A percentile compares a stretch with the other conserved stretches of the same genome.
These are phyloP conservation scores for Micromussa lordhowensis DNA, from an alignment of 92 coral and sea anemone genomes.

Conservation along the genomic window DNA sequence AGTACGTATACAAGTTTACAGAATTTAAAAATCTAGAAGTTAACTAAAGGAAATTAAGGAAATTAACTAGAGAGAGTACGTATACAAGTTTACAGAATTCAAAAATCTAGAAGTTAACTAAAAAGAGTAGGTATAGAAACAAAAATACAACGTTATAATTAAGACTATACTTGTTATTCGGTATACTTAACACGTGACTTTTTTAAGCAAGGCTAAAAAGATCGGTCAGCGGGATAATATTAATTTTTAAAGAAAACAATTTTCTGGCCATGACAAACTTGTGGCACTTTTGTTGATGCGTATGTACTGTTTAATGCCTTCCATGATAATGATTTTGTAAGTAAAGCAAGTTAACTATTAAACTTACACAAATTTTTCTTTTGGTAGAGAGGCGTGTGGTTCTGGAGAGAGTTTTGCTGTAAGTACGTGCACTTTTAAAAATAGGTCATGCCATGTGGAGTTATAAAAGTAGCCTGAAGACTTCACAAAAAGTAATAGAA, in stretches of 20 bases:
- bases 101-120: too few species aligned
- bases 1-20: too few species aligned
- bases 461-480: background rate
- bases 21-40: too few species aligned
- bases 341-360: conserved; percentile 39
- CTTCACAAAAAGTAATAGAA: conserved; percentile 7
- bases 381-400: conserved; percentile 45
- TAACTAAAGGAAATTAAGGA: too few species aligned
- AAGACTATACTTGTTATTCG: too few species aligned
- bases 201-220: background rate
- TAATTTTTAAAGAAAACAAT: background rate
- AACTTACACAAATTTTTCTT: conserved; percentile 39
- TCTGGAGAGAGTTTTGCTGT: conserved; percentile 55
- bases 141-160: too few species aligned
- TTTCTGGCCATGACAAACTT: conserved; percentile 7
- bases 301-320: conserved; percentile 27
- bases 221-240: background rate
- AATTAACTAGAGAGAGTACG: too few species aligned
- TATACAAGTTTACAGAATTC: too few species aligned
- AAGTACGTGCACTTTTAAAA: conserved; percentile 31
- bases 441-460: conserved; percentile 17
- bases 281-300: background rate
- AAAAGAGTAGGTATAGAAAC: too few species aligned
- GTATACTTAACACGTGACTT: too few species aligned
- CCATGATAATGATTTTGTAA: conserved; percentile 16